Conservation (phyloP, 2,797 vertebrate species). For the Peromyscus attwateri region DNA sequence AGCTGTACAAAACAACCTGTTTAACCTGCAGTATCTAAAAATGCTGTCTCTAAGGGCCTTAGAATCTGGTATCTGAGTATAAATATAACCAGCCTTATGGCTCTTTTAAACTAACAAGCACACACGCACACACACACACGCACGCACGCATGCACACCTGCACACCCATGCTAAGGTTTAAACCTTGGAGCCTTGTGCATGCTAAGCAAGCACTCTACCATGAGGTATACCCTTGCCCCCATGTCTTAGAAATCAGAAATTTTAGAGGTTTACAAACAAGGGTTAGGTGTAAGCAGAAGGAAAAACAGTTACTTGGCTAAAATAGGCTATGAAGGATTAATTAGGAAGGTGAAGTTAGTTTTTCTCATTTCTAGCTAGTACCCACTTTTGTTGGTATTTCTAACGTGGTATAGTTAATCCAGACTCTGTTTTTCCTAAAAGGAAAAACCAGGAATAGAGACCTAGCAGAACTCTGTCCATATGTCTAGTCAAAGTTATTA, state of each 20-base stretch:
- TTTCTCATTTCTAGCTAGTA: constrained; percentile 35
- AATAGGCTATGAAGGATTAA: constrained; percentile 1
- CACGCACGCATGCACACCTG: too few species aligned
- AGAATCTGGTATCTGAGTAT: background rate
- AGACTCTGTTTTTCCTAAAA: constrained; percentile 20
- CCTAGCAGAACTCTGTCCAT: constrained; percentile 69
- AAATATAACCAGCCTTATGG: background rate
- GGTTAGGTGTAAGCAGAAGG: constrained; percentile 9
- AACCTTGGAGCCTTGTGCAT: background rate
- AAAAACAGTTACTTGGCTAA: constrained; percentile 3
- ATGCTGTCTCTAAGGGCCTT: constrained; percentile 31
- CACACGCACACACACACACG: too few species aligned
- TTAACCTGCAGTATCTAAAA: background rate
- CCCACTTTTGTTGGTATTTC: constrained; percentile 44
- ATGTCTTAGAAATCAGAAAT: constrained; percentile 27
- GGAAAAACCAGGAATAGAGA: constrained; percentile 68
- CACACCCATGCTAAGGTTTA: too few species aligned
- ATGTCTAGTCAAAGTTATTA: constrained; percentile 81
- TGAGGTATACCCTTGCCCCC: background rate
- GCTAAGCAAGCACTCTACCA: background rate
- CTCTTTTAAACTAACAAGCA: background rate
- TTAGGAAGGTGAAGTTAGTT: constrained; percentile 15
- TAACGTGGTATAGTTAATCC: constrained; percentile 66
- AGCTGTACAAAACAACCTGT: constrained; percentile 10
- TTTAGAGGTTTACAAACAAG: constrained; percentile 28